phyloP scores from a whole-genome alignment of 2,888 invertebrate species.

The Chloromyia formosa region DNA sequence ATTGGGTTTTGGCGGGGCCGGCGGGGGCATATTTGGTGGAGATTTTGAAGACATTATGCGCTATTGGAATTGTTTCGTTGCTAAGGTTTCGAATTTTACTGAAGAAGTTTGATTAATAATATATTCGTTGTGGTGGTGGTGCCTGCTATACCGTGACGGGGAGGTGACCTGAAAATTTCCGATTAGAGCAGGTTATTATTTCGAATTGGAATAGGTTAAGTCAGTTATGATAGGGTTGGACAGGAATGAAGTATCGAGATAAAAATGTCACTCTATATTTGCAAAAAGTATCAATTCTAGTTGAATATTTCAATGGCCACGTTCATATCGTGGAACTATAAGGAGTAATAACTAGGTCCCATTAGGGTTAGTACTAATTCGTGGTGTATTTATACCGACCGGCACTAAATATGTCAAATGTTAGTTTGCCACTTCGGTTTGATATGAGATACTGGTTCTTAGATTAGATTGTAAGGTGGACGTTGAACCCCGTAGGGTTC shows the following conservation, averaged over 20 bases:
- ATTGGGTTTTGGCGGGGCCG: constrained; percentile 61
- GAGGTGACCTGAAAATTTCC: constrained; percentile 33
- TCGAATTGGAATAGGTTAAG: background rate
- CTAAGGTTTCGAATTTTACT: constrained; percentile 27
- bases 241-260: background rate
- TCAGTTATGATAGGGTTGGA: background rate
- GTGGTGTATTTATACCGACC: no score
- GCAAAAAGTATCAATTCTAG: no score
- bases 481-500: no score
- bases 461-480: no score
- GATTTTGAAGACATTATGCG: constrained; percentile 49
- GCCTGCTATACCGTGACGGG: background rate
- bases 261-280: no score
- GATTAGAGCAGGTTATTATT: constrained; percentile 25
- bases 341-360: no score
- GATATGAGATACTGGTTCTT: no score
- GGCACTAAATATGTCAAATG: no score
- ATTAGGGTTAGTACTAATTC: no score
- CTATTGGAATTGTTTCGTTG: constrained; percentile 22
- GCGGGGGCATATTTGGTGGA: constrained; percentile 60
- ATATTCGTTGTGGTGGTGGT: background rate
- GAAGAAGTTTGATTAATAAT: constrained; percentile 8
- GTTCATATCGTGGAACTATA: no score
- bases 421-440: no score
- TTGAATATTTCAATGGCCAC: no score